Percentiles rank a stretch among this genome's conserved stretches.
Conservation (phyloP, 1,140 invertebrate species). For the Palaemon carinicauda region DNA sequence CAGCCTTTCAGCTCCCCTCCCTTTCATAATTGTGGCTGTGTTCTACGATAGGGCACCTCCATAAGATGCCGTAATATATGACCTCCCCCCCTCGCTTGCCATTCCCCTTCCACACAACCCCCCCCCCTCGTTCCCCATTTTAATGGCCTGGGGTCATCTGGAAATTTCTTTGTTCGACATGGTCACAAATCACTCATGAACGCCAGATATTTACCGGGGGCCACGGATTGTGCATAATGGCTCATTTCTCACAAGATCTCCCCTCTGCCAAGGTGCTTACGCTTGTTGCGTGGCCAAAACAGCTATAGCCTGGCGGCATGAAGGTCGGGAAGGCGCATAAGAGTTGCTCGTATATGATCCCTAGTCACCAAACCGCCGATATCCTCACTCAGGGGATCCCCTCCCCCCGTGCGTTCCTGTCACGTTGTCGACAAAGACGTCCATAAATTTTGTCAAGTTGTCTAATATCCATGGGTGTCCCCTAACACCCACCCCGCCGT, state of each 20-base stretch:
- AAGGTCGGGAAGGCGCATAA: conserved; percentile 35
- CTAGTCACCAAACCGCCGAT: conserved; percentile 22
- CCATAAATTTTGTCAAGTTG: conserved; percentile 60
- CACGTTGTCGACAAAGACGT: conserved; percentile 59
- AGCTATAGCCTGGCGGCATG: background rate
- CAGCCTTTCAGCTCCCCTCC: conserved; percentile 9
- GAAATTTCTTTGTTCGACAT: conserved; percentile 60
- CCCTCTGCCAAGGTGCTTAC: conserved; percentile 31
- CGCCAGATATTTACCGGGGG: conserved; percentile 55
- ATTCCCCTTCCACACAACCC: background rate
- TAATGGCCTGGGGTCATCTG: conserved; percentile 59
- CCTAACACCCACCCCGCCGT: conserved; percentile 58
- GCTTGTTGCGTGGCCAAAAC: conserved; percentile 36
- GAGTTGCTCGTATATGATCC: conserved; percentile 37
- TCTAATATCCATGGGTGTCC: conserved; percentile 60
- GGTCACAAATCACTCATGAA: conserved; percentile 60
- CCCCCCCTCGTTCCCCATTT: conserved; percentile 35
- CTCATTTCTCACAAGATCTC: conserved; percentile 23
- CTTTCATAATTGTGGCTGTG: conserved; percentile 21
- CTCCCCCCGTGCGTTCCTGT: conserved; percentile 40
- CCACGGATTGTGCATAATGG: conserved; percentile 52
- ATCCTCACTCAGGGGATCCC: conserved; percentile 55
- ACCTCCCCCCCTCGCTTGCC: conserved; percentile 7
- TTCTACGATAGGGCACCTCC: conserved; percentile 18
- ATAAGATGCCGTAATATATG: conserved; percentile 56